A percentile compares a stretch with the other conserved stretches of the same genome.
phyloP scores from a whole-genome alignment of 2,888 invertebrate genomes.

The Conus canariensis region DNA sequence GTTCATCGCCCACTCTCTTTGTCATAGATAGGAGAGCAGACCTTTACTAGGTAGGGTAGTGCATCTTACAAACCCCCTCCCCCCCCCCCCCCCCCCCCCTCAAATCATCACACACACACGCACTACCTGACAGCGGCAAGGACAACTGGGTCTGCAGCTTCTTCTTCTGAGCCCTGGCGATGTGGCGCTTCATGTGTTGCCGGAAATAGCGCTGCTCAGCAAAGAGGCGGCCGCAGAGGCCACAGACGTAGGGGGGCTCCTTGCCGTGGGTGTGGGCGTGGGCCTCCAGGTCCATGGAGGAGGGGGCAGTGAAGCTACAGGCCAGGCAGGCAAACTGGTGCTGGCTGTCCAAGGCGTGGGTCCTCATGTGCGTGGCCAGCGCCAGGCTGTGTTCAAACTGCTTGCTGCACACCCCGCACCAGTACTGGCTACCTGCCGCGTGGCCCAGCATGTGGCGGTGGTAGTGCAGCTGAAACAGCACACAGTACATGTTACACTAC shows the following conservation, averaged over 20 bases:
- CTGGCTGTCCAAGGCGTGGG: background rate
- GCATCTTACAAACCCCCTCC: too few species aligned
- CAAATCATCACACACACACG: too few species aligned
- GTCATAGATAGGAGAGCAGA: too few species aligned
- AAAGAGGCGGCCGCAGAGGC: slow-evolving; percentile 56
- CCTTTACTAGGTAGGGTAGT: too few species aligned
- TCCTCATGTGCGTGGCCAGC: slow-evolving; percentile 29
- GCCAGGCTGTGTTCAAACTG: slow-evolving; percentile 21
- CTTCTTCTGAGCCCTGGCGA: slow-evolving; percentile 12
- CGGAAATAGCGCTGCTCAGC: slow-evolving; percentile 52
- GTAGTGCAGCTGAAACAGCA: slow-evolving; percentile 25
- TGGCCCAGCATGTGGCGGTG: slow-evolving; percentile 35
- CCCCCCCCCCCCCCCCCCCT: too few species aligned
- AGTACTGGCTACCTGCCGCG: slow-evolving; percentile 2
- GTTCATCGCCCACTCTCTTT: too few species aligned
- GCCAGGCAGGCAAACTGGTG: slow-evolving; percentile 32
- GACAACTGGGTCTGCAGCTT: background rate
- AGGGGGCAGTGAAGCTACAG: slow-evolving; percentile 40
- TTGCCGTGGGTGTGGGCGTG: slow-evolving; percentile 49
- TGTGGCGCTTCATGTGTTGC: slow-evolving; percentile 55
- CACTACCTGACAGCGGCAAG: background rate
- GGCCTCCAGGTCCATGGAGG: slow-evolving; percentile 45
- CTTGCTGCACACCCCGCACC: slow-evolving; percentile 23
- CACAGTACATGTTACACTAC: background rate
- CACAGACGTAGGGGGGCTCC: slow-evolving; percentile 50